Conservation (phyloP, 2,888 invertebrate genomes). For the Mellilla xanthometata region DNA sequence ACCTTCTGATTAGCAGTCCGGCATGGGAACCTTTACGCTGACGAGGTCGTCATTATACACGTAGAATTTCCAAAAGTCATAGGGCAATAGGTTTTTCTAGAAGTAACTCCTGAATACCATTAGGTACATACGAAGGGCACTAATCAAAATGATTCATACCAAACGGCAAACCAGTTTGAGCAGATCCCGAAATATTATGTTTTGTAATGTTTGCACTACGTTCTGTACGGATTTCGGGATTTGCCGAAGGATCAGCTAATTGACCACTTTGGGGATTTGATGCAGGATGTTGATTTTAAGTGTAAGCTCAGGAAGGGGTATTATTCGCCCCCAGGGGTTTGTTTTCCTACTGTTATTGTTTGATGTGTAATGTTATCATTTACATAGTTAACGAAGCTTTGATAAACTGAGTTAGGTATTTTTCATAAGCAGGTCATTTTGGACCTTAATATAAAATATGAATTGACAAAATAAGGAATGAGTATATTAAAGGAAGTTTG, state of each 20-base stretch:
- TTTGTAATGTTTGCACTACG: constrained; percentile 21
- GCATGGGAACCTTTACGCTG: too few relatives aligned
- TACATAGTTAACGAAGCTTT: background rate
- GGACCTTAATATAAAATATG: too few relatives aligned
- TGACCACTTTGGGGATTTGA: constrained; percentile 20
- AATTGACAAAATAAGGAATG: too few relatives aligned
- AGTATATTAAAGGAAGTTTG: too few relatives aligned
- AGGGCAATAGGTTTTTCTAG: too few relatives aligned
- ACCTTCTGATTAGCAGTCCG: too few relatives aligned
- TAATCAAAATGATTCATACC: constrained; percentile 20
- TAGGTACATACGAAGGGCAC: background rate
- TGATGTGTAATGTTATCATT: constrained; percentile 1
- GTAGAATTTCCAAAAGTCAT: too few relatives aligned
- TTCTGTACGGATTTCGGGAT: constrained; percentile 20
- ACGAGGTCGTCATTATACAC: too few relatives aligned
- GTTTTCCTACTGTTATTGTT: constrained; percentile 13
- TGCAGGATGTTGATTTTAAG: constrained; percentile 17
- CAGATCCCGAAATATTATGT: constrained; percentile 24
- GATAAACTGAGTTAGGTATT: background rate
- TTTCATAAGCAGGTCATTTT: background rate
- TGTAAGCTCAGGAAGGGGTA: constrained; percentile 8
- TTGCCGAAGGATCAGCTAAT: constrained; percentile 18
- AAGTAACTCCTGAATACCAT: too few relatives aligned
- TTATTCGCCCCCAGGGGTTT: constrained; percentile 6
- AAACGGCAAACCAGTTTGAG: constrained; percentile 24